Percentiles rank a stretch among this genome's conserved stretches.
phyloP scores from a whole-genome alignment of 2,113 vertebrate species.

The Dicentrarchus labrax region DNA sequence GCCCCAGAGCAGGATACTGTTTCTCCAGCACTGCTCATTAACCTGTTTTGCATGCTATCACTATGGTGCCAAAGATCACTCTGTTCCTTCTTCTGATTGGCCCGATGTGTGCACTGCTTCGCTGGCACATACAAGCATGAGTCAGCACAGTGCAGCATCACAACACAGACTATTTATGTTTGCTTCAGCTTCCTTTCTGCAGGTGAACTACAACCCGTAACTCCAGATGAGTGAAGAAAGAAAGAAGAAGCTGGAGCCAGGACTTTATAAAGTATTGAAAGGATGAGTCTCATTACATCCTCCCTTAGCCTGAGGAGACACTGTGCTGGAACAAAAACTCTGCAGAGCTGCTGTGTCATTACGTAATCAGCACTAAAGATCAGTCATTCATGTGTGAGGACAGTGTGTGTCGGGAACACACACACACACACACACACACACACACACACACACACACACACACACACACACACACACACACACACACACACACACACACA shows the following conservation, averaged over 20 bases:
- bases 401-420: constrained; percentile 15
- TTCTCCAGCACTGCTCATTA: background rate
- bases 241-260: constrained; percentile 12
- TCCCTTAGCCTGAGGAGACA: constrained; percentile 46
- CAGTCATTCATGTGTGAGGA: constrained; percentile 66
- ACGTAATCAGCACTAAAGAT: constrained; percentile 65
- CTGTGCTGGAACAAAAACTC: constrained; percentile 49
- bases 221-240: background rate
- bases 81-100: background rate
- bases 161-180: constrained; percentile 15
- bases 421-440: constrained; percentile 28
- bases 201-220: background rate
- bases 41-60: constrained; percentile 6
- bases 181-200: constrained; percentile 2
- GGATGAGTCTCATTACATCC: constrained; percentile 52
- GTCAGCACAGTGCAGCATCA: constrained; percentile 49
- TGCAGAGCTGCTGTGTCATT: constrained; percentile 62
- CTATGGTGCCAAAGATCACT: background rate
- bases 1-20: background rate
- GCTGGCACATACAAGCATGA: constrained; percentile 29
- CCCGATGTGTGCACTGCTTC: background rate
- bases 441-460: background rate
- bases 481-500: constrained; percentile 16
- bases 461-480: background rate
- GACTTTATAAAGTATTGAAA: constrained; percentile 65